phyloP scores from a whole-genome alignment of 1,140 invertebrate genomes.

The Drosophila arizonae region DNA sequence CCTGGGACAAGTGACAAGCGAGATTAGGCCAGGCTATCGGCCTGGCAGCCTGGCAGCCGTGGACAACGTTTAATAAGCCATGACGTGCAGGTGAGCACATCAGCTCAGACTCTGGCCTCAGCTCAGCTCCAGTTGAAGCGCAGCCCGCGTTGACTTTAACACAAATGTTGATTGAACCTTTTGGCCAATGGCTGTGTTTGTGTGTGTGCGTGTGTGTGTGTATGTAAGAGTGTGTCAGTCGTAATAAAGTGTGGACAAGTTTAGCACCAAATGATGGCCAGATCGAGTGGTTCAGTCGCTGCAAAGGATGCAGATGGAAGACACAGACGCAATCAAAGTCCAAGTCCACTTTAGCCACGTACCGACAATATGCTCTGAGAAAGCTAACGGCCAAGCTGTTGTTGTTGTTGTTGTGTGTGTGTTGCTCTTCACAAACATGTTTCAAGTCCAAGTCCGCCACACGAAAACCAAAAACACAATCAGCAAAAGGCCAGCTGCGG shows the following conservation, averaged over 20 bases:
- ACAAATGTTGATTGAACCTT: constrained; percentile 48
- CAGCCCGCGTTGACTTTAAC: constrained; percentile 19
- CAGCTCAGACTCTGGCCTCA: constrained; percentile 2
- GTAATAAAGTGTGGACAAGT: constrained; percentile 51
- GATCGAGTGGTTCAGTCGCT: constrained; percentile 1
- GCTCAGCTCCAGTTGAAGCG: constrained; percentile 17
- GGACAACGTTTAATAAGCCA: constrained; percentile 60
- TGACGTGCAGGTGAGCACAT: constrained; percentile 56
- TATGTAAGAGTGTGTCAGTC: constrained; percentile 11
- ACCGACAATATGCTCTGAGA: constrained; percentile 37
- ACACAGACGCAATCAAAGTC: constrained; percentile 12
- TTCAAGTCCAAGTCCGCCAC: constrained; percentile 54
- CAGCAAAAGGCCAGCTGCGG: constrained; percentile 46
- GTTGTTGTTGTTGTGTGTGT: constrained; percentile 12
- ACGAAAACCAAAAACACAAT: constrained; percentile 56
- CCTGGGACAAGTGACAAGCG: constrained; percentile 59
- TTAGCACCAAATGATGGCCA: constrained; percentile 49
- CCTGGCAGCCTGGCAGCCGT: constrained; percentile 3
- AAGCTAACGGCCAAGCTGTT: constrained; percentile 61
- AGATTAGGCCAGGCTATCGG: constrained; percentile 49
- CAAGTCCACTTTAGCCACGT: constrained; percentile 16
- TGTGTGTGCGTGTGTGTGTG: not conserved
- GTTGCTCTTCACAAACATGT: constrained; percentile 60
- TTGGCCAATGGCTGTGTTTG: constrained; percentile 13
- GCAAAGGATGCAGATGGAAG: constrained; percentile 13